Percentiles rank a stretch among this genome's conserved stretches.
These are phyloP conservation scores for Nothobranchius furzeri DNA, from an alignment of 2,113 vertebrate genomes.

Conservation along the genomic window DNA sequence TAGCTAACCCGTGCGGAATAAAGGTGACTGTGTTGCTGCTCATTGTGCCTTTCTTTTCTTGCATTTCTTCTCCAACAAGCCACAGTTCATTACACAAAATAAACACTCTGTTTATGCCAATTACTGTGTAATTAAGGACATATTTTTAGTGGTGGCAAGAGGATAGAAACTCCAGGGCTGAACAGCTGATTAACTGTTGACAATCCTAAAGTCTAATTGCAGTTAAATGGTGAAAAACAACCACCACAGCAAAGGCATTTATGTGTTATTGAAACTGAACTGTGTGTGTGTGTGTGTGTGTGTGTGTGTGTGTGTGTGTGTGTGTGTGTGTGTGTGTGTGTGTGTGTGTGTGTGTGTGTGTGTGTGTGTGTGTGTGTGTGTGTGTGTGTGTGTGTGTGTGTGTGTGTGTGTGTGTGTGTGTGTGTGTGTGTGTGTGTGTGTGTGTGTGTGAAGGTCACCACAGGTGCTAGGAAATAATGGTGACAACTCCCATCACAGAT, in stretches of 20 bases:
- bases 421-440: constrained; percentile 20
- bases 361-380: constrained; percentile 11
- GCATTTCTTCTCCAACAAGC: constrained; percentile 11
- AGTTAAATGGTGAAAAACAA: constrained; percentile 47
- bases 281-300: not conserved
- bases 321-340: constrained; percentile 22
- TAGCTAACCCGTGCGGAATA: constrained; percentile 11
- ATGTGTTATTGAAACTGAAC: constrained; percentile 18
- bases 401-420: constrained; percentile 12
- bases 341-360: constrained; percentile 19
- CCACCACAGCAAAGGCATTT: constrained; percentile 18
- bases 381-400: constrained; percentile 12
- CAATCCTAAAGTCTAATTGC: constrained; percentile 56
- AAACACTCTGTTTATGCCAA: constrained; percentile 57
- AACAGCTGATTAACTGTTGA: constrained; percentile 56
- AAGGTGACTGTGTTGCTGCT: constrained; percentile 26
- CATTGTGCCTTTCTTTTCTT: constrained; percentile 1
- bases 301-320: constrained; percentile 16
- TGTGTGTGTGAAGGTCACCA: constrained; percentile 38
- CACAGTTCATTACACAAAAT: constrained; percentile 63
- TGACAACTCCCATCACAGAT: not conserved
- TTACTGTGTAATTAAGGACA: constrained; percentile 65
- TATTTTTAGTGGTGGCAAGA: constrained; percentile 44
- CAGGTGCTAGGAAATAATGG: constrained; percentile 8
- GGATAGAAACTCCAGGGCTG: constrained; percentile 45